phyloP scores from a whole-genome alignment of 2,888 invertebrate genomes.

The Choreutis nemorana region DNA sequence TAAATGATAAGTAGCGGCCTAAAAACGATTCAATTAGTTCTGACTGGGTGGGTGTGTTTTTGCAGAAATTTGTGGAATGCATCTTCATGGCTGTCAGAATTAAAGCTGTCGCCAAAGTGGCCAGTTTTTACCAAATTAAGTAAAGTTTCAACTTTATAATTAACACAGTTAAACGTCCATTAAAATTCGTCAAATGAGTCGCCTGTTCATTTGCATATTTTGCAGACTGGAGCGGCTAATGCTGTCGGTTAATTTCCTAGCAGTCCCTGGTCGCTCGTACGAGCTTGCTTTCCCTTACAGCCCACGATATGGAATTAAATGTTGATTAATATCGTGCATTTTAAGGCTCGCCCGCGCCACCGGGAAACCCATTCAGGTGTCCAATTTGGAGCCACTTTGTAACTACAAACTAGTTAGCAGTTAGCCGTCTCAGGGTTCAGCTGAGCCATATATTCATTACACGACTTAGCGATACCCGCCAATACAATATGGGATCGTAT shows the following conservation, averaged over 20 bases:
- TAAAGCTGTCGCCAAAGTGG: too few relatives aligned
- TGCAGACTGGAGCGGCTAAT: slow-evolving; percentile 37
- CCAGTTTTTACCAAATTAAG: slow-evolving; percentile 11
- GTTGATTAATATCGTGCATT: slow-evolving; percentile 55
- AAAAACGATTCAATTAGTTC: too few relatives aligned
- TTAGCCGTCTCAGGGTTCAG: slow-evolving; percentile 23
- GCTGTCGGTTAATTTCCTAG: slow-evolving; percentile 43
- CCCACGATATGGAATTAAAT: slow-evolving; percentile 52
- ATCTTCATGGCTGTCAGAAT: too few relatives aligned
- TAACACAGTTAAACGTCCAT: slow-evolving; percentile 56
- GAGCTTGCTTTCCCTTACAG: slow-evolving; percentile 27
- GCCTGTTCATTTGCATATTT: slow-evolving; percentile 57
- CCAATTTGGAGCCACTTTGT: slow-evolving; percentile 42
- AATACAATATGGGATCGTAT: slow-evolving; percentile 20
- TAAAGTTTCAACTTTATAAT: slow-evolving; percentile 37
- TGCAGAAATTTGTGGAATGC: slow-evolving; percentile 28
- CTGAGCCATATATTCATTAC: slow-evolving; percentile 24
- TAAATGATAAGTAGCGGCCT: too few relatives aligned
- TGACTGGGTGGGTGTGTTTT: slow-evolving; percentile 13
- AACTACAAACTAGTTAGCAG: slow-evolving; percentile 50
- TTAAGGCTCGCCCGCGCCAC: slow-evolving; percentile 27
- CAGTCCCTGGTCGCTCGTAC: slow-evolving; percentile 44
- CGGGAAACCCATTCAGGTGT: slow-evolving; percentile 38
- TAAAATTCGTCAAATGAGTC: slow-evolving; percentile 59
- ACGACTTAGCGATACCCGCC: slow-evolving; percentile 22